A percentile compares a stretch with the other conserved stretches of the same genome.
Conservation (phyloP, 2,113 vertebrate genomes). For the Erinaceus europaeus region DNA sequence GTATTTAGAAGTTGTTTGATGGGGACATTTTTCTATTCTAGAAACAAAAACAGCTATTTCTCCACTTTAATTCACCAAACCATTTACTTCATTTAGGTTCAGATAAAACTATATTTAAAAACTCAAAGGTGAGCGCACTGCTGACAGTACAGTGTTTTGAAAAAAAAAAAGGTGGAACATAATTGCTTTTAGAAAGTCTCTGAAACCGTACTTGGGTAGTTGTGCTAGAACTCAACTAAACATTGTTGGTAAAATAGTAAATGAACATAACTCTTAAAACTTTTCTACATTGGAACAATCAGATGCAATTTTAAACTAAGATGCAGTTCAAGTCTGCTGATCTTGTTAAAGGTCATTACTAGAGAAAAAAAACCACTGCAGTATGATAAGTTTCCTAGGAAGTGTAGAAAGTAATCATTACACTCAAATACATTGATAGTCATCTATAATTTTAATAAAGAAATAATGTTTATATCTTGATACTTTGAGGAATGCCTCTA, state of each 20-base stretch:
- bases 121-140: not conserved
- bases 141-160: not conserved
- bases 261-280: not conserved
- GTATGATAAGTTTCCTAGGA: not conserved
- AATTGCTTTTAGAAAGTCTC: not conserved
- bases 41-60: not conserved
- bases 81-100: slow-evolving; percentile 8
- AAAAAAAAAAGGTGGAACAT: not conserved
- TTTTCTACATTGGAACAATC: not conserved
- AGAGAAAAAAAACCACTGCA: not conserved
- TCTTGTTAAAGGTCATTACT: not conserved
- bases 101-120: not conserved
- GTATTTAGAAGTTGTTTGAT: not conserved
- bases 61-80: not conserved
- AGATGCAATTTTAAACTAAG: not conserved
- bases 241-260: not conserved
- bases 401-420: not conserved
- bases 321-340: not conserved
- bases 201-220: not conserved
- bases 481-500: not conserved
- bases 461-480: not conserved
- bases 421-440: not conserved
- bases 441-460: not conserved
- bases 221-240: not conserved
- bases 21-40: not conserved